A percentile compares a stretch with the other conserved stretches of the same genome.
These are phyloP conservation scores for Dicentrarchus labrax DNA, from an alignment of 2,113 vertebrate species.

Conservation along the genomic window DNA sequence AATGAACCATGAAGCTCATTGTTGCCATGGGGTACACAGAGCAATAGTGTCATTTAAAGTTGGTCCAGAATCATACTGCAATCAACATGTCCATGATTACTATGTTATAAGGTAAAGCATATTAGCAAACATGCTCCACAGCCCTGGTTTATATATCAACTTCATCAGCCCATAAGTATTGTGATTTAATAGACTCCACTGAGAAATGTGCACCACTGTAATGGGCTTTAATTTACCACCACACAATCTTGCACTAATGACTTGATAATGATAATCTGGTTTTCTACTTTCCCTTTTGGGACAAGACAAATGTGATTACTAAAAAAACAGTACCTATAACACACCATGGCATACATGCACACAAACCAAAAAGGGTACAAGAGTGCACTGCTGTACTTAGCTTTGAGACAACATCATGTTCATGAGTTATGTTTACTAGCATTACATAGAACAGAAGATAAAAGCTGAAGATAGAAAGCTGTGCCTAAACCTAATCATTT, in stretches of 20 bases:
- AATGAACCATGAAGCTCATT: constrained; percentile 20
- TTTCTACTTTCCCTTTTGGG: neutral
- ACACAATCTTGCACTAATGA: constrained; percentile 11
- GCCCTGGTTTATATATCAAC: constrained; percentile 1
- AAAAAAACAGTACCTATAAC: neutral
- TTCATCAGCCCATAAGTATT: neutral
- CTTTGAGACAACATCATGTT: neutral
- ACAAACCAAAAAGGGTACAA: neutral
- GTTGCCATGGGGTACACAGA: constrained; percentile 27
- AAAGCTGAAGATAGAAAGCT: neutral
- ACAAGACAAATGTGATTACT: neutral
- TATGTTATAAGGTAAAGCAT: neutral
- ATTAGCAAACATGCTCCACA: neutral
- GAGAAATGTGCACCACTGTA: constrained; percentile 1
- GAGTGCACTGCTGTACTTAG: neutral
- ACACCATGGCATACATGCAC: neutral
- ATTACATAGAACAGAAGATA: constrained; percentile 1
- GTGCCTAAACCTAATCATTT: neutral
- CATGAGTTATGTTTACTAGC: neutral
- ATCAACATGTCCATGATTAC: constrained; percentile 34
- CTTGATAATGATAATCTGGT: neutral
- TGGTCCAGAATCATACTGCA: constrained; percentile 11
- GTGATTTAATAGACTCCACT: constrained; percentile 12
- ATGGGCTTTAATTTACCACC: constrained; percentile 6
- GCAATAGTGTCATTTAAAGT: neutral